These are phyloP conservation scores for Diplazon laetatorius DNA, from an alignment of 2,888 invertebrate genomes.

Conservation along the genomic window DNA sequence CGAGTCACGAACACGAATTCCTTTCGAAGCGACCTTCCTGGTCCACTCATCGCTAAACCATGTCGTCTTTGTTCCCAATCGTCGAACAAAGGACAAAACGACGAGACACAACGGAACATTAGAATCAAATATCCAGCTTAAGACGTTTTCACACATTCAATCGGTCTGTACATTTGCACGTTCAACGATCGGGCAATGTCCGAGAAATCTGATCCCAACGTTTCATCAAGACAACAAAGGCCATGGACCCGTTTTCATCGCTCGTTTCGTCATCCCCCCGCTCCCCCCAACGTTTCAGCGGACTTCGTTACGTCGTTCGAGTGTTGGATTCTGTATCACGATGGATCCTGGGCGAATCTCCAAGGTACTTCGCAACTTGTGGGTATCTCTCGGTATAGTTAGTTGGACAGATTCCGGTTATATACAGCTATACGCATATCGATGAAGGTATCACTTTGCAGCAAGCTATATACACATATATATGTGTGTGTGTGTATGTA, in stretches of 20 bases:
- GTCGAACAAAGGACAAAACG: not conserved
- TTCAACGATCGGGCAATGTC: constrained; percentile 10
- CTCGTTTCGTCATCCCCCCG: not conserved
- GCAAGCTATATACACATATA: constrained; percentile 53
- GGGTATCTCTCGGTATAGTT: constrained; percentile 30
- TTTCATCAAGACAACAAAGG: constrained; percentile 54
- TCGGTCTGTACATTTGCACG: no score
- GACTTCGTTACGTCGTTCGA: constrained; percentile 3
- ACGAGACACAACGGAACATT: not conserved
- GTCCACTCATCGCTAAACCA: no score
- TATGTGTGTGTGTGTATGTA: constrained; percentile 30
- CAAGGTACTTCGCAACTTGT: constrained; percentile 41
- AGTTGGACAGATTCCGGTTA: constrained; percentile 23
- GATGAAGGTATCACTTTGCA: no score
- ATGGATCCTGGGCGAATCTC: constrained; percentile 28
- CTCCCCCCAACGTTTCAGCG: not conserved
- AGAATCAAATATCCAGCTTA: not conserved
- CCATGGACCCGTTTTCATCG: no score
- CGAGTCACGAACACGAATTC: not conserved
- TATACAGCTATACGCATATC: no score
- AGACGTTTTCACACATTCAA: no score
- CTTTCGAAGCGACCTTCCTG: constrained; percentile 26
- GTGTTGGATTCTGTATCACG: constrained; percentile 30
- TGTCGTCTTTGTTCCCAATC: not conserved
- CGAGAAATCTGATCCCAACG: constrained; percentile 39